Percentiles rank a stretch among this genome's conserved stretches.
Evolutionary conservation across 2,888 invertebrate genomes (phyloP).

Genomic region (Macroteleia sp.): DNA sequence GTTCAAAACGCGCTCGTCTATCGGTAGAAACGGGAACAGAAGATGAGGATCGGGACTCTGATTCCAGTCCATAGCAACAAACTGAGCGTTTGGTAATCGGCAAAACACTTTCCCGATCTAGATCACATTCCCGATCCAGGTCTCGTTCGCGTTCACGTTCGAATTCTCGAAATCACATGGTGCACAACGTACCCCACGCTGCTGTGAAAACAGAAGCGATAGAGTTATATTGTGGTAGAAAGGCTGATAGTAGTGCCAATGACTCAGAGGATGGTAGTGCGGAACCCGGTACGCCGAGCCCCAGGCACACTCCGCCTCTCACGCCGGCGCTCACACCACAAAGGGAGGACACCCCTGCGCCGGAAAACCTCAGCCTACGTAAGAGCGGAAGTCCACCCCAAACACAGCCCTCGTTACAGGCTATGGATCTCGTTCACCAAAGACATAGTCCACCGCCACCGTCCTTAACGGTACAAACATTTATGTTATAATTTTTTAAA

Average conservation of each 20-base stretch:
- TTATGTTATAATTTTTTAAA: neutral
- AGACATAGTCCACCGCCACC: conserved; percentile 78
- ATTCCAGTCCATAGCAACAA: conserved; percentile 76
- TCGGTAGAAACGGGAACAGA: conserved; percentile 84
- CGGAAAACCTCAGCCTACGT: conserved; percentile 93
- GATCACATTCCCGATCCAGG: conserved; percentile 64
- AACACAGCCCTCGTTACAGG: conserved; percentile 74
- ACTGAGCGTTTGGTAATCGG: conserved; percentile 69
- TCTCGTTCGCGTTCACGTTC: conserved; percentile 68
- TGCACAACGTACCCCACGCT: conserved; percentile 35
- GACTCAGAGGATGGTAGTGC: conserved; percentile 81
- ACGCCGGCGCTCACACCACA: conserved; percentile 78
- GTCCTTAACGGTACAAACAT: conserved; percentile 73
- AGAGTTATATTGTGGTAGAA: conserved; percentile 67
- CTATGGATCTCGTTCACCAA: conserved; percentile 78
- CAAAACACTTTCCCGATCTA: conserved; percentile 64
- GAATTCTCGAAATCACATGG: conserved; percentile 56
- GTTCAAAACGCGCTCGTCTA: conserved; percentile 84
- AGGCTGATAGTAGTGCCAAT: conserved; percentile 76
- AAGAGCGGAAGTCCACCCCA: conserved; percentile 85
- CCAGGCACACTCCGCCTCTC: conserved; percentile 78
- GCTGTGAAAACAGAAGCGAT: conserved; percentile 65
- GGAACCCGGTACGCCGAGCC: conserved; percentile 78
- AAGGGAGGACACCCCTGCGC: conserved; percentile 85
- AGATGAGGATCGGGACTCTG: conserved; percentile 84